These are phyloP conservation scores for Panthera uncia DNA, from an alignment of 2,113 vertebrate species.

Conservation along the genomic window DNA sequence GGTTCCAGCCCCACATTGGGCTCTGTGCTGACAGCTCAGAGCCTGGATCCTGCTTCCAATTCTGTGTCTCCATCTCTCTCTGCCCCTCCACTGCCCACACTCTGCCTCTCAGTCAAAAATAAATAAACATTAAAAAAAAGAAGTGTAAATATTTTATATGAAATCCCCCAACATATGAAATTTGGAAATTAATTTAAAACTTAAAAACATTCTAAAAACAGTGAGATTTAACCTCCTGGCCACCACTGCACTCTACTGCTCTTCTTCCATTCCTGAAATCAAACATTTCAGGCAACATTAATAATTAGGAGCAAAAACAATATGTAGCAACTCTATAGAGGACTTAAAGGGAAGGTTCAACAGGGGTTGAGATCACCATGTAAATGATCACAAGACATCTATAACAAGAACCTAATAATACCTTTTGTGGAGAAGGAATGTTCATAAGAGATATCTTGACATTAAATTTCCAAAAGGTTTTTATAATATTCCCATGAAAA, in stretches of 20 bases:
- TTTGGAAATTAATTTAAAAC: conserved; percentile 24
- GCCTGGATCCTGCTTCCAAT: too few relatives aligned
- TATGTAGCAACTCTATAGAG: neutral
- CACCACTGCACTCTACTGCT: neutral
- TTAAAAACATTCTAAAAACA: neutral
- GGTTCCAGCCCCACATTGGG: too few relatives aligned
- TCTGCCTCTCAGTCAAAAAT: too few relatives aligned
- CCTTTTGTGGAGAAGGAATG: neutral
- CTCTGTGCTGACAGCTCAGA: too few relatives aligned
- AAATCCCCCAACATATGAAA: neutral
- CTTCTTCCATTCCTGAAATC: neutral
- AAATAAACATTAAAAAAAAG: neutral
- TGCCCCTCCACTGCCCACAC: too few relatives aligned
- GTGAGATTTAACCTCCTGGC: neutral
- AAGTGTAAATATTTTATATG: neutral
- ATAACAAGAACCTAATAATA: neutral
- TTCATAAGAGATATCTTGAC: neutral
- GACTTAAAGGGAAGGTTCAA: neutral
- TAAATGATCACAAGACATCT: neutral
- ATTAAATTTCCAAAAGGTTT: neutral
- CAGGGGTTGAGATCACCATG: neutral
- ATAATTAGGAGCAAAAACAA: neutral
- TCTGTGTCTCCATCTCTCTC: too few relatives aligned
- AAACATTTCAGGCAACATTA: neutral
- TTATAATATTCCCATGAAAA: neutral